Percentiles rank a stretch among this genome's conserved stretches.
Evolutionary conservation across 1,140 invertebrate species (phyloP).

Genomic region (Platorchestia sp.): DNA sequence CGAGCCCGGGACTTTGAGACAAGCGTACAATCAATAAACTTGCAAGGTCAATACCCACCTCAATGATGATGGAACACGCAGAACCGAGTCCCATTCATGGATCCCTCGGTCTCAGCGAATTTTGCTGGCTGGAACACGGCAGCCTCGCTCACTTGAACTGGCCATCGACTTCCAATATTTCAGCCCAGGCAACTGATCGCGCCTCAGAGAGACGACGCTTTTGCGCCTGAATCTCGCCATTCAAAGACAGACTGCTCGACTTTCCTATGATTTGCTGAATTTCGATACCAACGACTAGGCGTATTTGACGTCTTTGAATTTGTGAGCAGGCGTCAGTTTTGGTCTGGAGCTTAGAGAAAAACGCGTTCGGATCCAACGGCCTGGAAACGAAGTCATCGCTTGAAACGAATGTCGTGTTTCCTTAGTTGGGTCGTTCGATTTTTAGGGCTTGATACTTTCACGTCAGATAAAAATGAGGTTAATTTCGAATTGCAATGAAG

Average conservation of each 20-base stretch:
- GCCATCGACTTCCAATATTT: constrained; percentile 7
- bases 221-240: neutral
- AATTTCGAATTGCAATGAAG: neutral
- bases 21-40: neutral
- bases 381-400: neutral
- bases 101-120: neutral
- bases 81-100: neutral
- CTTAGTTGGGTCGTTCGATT: neutral
- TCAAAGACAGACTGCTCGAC: neutral
- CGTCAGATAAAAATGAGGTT: neutral
- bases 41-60: neutral
- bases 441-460: neutral
- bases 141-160: neutral
- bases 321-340: neutral
- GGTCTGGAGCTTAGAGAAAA: neutral
- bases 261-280: neutral
- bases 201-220: neutral
- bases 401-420: neutral
- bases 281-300: constrained; percentile 6
- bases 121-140: neutral
- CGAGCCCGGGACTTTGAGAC: neutral
- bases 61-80: neutral
- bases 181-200: neutral
- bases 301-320: neutral
- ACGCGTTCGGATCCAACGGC: neutral